These are phyloP conservation scores for Leptobrachium ailaonicum DNA, from an alignment of 2,113 vertebrate species.

Conservation along the genomic window DNA sequence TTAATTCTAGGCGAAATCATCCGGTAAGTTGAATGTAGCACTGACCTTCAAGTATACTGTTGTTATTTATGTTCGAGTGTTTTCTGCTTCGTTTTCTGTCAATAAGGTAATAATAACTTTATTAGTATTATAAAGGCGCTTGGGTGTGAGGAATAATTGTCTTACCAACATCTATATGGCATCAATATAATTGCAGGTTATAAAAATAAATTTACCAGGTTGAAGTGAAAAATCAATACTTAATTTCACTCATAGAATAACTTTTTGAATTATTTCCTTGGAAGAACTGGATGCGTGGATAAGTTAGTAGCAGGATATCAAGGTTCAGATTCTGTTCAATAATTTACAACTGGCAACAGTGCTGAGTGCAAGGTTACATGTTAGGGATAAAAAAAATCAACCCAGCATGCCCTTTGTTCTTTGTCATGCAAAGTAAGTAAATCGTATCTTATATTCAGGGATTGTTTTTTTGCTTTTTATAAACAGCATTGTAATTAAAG, in stretches of 20 bases:
- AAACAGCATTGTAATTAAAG: too few species aligned
- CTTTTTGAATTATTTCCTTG: conserved; percentile 40
- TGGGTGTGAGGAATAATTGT: conserved; percentile 35
- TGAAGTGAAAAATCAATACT: conserved; percentile 46
- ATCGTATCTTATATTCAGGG: too few species aligned
- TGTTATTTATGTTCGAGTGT: conserved; percentile 23
- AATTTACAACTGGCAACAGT: conserved; percentile 1
- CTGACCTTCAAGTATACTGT: conserved; percentile 40
- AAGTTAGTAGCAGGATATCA: conserved; percentile 19
- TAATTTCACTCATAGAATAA: conserved; percentile 47
- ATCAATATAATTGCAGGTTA: conserved; percentile 43
- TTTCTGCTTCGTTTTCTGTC: conserved; percentile 24
- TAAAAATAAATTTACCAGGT: conserved; percentile 37
- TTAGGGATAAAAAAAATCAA: not conserved
- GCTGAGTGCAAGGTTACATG: conserved; percentile 8
- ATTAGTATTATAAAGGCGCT: conserved; percentile 34
- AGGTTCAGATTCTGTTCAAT: conserved; percentile 18
- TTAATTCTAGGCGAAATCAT: not conserved
- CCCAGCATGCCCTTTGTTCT: too few species aligned
- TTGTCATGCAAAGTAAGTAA: too few species aligned
- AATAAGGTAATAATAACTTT: conserved; percentile 47
- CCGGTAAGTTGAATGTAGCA: not conserved
- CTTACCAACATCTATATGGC: conserved; percentile 37
- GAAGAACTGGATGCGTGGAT: conserved; percentile 23
- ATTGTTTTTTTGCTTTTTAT: too few species aligned